Conservation (phyloP, 2,113 vertebrate genomes). For the Ariopsis seemanni region DNA sequence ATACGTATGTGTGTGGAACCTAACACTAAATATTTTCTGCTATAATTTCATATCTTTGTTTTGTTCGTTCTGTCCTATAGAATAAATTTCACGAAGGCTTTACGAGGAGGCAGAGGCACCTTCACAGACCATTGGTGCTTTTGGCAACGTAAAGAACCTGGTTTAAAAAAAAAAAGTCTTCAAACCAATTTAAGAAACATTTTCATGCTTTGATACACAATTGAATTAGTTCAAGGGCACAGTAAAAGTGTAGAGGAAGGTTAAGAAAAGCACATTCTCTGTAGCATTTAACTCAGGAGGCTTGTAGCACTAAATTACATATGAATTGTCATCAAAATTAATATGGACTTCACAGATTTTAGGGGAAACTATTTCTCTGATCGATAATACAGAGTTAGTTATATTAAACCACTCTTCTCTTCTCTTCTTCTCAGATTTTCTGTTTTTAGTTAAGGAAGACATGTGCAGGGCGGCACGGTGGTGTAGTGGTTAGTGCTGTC, state of each 20-base stretch:
- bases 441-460: neutral
- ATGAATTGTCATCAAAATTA: neutral
- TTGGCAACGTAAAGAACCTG: neutral
- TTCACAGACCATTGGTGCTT: neutral
- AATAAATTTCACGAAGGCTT: neutral
- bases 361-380: neutral
- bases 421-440: neutral
- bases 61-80: neutral
- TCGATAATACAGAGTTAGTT: neutral
- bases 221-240: neutral
- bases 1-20: neutral
- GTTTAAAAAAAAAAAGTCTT: neutral
- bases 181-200: neutral
- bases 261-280: neutral
- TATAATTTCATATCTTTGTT: neutral
- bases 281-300: neutral
- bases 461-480: too few species aligned
- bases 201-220: neutral
- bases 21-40: neutral
- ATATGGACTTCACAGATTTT: neutral
- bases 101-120: neutral
- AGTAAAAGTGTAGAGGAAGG: neutral
- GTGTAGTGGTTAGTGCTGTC: too few species aligned
- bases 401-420: neutral
- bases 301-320: neutral